Conservation (phyloP, 1,140 invertebrate species). For the Metaphire vulgaris region DNA sequence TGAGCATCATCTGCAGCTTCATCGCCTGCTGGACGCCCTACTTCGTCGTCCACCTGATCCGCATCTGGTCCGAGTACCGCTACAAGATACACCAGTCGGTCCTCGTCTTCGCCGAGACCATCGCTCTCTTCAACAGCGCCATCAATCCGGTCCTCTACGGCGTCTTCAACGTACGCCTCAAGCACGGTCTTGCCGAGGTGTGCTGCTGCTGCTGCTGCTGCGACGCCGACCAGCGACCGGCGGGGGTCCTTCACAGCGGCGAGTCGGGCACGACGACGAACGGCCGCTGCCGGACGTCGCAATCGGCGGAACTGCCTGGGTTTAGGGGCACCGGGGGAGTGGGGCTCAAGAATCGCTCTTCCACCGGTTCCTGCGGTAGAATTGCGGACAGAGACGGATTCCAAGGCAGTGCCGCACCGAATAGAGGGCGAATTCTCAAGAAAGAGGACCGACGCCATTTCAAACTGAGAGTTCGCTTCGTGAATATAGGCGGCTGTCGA, state of each 20-base stretch:
- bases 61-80: slow-evolving; percentile 52
- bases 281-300: not conserved
- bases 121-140: slow-evolving; percentile 52
- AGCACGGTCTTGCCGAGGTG: slow-evolving; percentile 38
- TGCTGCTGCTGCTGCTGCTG: slow-evolving; percentile 32
- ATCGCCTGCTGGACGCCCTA: slow-evolving; percentile 54
- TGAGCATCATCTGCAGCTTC: slow-evolving; percentile 51
- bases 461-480: not conserved
- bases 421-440: not conserved
- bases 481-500: too few species aligned
- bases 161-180: slow-evolving; percentile 51
- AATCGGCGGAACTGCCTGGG: not conserved
- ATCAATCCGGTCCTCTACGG: slow-evolving; percentile 53
- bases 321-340: not conserved
- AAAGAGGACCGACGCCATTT: not conserved
- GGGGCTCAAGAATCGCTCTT: not conserved
- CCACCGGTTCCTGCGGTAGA: too few species aligned
- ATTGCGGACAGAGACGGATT: not conserved
- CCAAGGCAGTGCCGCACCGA: too few species aligned
- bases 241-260: not conserved
- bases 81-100: slow-evolving; percentile 45
- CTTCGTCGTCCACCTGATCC: slow-evolving; percentile 49
- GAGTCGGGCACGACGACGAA: not conserved
- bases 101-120: slow-evolving; percentile 48
- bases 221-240: not conserved